phyloP scores from a whole-genome alignment of 2,113 vertebrate species.

The Polypterus bichir region DNA sequence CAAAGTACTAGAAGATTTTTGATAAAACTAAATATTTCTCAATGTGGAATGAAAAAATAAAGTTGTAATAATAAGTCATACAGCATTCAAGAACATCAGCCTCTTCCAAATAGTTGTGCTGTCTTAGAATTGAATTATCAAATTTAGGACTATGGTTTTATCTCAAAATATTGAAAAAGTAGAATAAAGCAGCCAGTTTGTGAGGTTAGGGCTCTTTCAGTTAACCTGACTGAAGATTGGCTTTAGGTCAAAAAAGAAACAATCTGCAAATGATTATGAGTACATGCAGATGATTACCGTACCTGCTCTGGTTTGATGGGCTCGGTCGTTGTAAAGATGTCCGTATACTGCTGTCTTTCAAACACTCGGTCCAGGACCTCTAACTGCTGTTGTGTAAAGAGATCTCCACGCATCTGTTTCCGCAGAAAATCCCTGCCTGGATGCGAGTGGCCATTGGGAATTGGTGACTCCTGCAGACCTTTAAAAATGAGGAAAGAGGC shows the following conservation, averaged over 20 bases:
- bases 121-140: too few species aligned
- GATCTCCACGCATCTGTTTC: slow-evolving; percentile 97
- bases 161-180: too few species aligned
- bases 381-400: slow-evolving; percentile 93
- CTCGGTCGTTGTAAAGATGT: slow-evolving; percentile 78
- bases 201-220: too few species aligned
- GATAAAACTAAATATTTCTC: too few species aligned
- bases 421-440: slow-evolving; percentile 92
- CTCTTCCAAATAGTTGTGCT: too few species aligned
- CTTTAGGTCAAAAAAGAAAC: background rate
- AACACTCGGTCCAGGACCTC: slow-evolving; percentile 96
- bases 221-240: too few species aligned
- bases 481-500: slow-evolving; percentile 28
- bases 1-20: too few species aligned
- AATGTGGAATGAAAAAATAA: too few species aligned
- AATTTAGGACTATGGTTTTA: too few species aligned
- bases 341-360: slow-evolving; percentile 83
- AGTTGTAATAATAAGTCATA: too few species aligned
- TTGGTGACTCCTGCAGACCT: slow-evolving; percentile 87
- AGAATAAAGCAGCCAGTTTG: too few species aligned
- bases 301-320: slow-evolving; percentile 94
- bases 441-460: slow-evolving; percentile 89
- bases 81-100: too few species aligned
- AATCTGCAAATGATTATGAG: accelerated
- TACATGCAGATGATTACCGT: slow-evolving; percentile 26